phyloP scores from a whole-genome alignment of 1,140 invertebrate genomes.

The Eupristina koningsbergeri region DNA sequence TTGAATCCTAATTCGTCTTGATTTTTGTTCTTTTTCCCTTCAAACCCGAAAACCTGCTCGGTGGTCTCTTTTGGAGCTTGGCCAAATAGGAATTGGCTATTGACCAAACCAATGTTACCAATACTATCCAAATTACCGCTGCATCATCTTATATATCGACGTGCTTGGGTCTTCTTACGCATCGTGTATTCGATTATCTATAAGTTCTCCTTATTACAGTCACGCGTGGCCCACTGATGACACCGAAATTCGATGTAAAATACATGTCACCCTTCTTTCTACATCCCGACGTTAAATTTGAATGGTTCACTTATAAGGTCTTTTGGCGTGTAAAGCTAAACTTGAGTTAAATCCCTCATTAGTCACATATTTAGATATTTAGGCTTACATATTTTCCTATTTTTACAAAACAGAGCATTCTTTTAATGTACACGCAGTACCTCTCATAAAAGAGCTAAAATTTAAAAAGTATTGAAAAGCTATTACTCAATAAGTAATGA shows the following conservation, averaged over 20 bases:
- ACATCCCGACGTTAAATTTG: background rate
- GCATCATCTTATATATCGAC: conserved; percentile 57
- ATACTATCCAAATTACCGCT: conserved; percentile 63
- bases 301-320: background rate
- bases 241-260: background rate
- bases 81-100: conserved; percentile 73
- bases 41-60: background rate
- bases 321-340: background rate
- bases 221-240: background rate
- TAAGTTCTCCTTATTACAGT: conserved; percentile 50
- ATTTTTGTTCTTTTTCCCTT: conserved; percentile 9
- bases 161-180: conserved; percentile 66
- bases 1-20: background rate
- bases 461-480: too few species aligned
- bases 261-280: background rate
- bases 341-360: background rate
- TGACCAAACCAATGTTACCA: conserved; percentile 71
- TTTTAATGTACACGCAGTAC: too few species aligned
- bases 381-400: too few species aligned
- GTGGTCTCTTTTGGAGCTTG: conserved; percentile 61
- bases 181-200: conserved; percentile 71
- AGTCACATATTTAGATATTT: background rate
- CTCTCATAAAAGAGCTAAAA: too few species aligned
- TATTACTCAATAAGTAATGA: too few species aligned
- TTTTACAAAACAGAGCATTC: too few species aligned